phyloP scores from a whole-genome alignment of 2,888 invertebrate genomes.

The Aphodius granarius region DNA sequence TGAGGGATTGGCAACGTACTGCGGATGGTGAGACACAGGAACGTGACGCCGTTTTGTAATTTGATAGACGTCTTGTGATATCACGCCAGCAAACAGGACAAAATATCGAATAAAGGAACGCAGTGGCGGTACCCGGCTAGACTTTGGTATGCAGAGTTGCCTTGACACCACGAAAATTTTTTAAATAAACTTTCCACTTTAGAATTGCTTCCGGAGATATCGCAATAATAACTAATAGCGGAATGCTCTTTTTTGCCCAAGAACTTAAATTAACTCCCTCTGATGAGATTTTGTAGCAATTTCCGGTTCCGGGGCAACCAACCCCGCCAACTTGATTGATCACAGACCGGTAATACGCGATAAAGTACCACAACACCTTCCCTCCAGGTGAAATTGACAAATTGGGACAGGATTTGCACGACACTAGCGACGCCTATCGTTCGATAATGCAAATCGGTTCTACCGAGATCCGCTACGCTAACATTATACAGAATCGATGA shows the following conservation, averaged over 20 bases:
- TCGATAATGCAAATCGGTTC: background rate
- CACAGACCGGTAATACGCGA: background rate
- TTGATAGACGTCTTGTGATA: background rate
- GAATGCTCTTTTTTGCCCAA: background rate
- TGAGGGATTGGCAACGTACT: background rate
- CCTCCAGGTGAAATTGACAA: background rate
- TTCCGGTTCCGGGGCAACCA: background rate
- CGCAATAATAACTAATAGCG: background rate
- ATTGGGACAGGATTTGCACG: background rate
- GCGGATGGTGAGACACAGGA: background rate
- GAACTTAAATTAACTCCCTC: background rate
- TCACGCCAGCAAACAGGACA: no score
- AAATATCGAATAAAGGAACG: no score
- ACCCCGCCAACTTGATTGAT: background rate
- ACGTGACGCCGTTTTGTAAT: background rate
- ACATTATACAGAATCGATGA: conserved; percentile 17
- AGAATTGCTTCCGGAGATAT: no score
- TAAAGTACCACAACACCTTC: background rate
- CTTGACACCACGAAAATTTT: no score
- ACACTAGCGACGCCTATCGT: background rate
- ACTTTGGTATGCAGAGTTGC: no score
- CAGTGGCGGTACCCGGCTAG: no score
- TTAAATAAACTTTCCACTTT: no score
- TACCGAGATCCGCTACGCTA: background rate
- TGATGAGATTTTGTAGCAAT: background rate